Base-by-base conservation (phyloP, 1,140 invertebrate genomes). In the Drosophila nigrodunni region DNA sequence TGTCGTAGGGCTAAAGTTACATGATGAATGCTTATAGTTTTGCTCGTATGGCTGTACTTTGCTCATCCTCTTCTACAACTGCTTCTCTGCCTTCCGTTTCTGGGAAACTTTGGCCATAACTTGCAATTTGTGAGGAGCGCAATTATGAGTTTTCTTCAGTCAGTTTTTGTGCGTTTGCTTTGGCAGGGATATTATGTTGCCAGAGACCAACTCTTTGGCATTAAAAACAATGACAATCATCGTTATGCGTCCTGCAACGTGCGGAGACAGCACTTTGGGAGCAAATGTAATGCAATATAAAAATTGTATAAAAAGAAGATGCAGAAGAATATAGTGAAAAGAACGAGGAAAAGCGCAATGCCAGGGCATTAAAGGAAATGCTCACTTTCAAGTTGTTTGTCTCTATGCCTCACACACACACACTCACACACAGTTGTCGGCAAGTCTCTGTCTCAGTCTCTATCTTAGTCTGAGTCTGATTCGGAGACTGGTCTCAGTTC, bases 201-300 rank as follows among this genome's bases (percentile, higher is more conserved):
- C 77, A 57, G 67, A 64, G 74, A 65, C 58, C 50, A 73, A 57
- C 74, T 62, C 49, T 70, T 62, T 74, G 66, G 72, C 66, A 74
- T 74, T 73, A 74, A 74, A 74, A 74, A 74, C 71, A 74, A 74
- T 74, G 71, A 73, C 70, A 73, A 73, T 74, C 50, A 62, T 71
- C 73, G 58, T 54, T 57, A 57, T 57, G 54, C 59, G 64, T 58
- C 41, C 41, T 68, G 54, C 54, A 57, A 39, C 34, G 55, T 60
- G 55, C 64, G 41, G 25, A 64, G 64, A 49, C 62, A 65, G 80
- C 81, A 86, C 82, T 88, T 82, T 87, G 71, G 60, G 69, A 77
- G 77, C 77, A 89, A 88, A 89, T 80, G 85, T 88, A 88, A 88
- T 90, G 85, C 77, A 89, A 88, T 88, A 89, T 88, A 88, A 82